Base-by-base conservation (phyloP, 92 coral and sea anemone species). In the Porites divaricata region DNA sequence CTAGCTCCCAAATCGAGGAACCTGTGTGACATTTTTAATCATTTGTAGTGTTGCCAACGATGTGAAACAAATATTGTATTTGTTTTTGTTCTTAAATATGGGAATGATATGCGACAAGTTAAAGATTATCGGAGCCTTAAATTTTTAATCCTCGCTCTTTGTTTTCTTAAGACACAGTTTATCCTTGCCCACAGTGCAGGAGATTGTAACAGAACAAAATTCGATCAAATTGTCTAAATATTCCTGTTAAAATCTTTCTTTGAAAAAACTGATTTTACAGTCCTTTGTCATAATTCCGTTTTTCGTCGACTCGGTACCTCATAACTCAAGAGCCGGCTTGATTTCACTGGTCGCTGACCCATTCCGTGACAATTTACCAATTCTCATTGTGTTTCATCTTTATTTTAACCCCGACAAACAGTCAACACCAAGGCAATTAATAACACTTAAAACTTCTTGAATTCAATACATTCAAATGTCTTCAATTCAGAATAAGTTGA, bases 41-140 rank as follows among this genome's bases (percentile, higher is more conserved):
- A 14, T 53, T 53, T n/a, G 28, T 20, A 10, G 51, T 49, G 20
- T 11, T 10, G 10, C n/a, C 13, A 21, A 10, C 28, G 19, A 52
- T 12, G 16, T 51, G 26, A 51, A 75, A 62, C 45, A 56, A 75
- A 75, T 28, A 75, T 75, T 75, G 67, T 21, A 14, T 75, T 59
- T 58, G 79, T 2, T 17, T 58, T 59, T 35, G 45, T 35, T 35
- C 45, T 35, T 35, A 35, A 15, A 54, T 54, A 54, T 54, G 79
- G 25, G 11, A 75, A 45, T 9, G 53, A 75, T 75, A 75, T 51
- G 77, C 77, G 13, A 72, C 12, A 53, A 57, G 25, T 4, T 26
- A 2, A 6, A 75, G 26, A 56, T 21, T n/a, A 12, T 25, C 56
- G 52, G 24, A 50, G 28, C 21, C 5, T 72, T 48, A 72, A 48